Evolutionary conservation across 2,113 vertebrate genomes (phyloP).

Genomic region (Vulpes lagopus): DNA sequence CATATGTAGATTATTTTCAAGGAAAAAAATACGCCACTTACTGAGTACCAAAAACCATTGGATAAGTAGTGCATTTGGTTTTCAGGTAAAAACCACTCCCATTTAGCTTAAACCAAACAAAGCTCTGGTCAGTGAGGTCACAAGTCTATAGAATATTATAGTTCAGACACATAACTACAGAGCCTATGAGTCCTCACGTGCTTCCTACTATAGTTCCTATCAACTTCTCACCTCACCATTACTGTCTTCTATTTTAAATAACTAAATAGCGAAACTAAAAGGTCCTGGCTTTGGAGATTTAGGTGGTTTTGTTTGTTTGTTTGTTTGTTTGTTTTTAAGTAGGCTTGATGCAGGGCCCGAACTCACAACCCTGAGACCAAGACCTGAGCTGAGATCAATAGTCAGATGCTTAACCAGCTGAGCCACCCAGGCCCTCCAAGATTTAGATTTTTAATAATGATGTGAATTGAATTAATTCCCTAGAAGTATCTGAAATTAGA

Average conservation of each 20-base stretch:
- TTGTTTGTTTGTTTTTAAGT: not conserved
- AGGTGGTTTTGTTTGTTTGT: not conserved
- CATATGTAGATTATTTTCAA: not conserved
- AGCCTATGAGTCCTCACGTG: not conserved
- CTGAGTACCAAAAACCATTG: not conserved
- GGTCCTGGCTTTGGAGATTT: not conserved
- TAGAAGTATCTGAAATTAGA: not conserved
- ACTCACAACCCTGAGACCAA: not conserved
- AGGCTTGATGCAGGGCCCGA: not conserved
- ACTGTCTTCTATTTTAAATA: not conserved
- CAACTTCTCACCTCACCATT: not conserved
- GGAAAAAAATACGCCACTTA: not conserved
- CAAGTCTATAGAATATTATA: not conserved
- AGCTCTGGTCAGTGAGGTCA: not conserved
- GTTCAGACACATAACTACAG: not conserved
- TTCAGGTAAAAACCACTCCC: not conserved
- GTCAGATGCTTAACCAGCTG: not conserved
- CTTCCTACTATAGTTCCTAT: not conserved
- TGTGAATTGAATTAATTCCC: not conserved
- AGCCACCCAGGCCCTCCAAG: not conserved
- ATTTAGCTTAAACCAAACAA: not conserved
- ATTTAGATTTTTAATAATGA: slow-evolving; percentile 23
- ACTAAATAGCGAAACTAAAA: not conserved
- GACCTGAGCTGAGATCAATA: not conserved
- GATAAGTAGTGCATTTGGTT: not conserved